phyloP scores from a whole-genome alignment of 2,797 vertebrate species.

The Neomorphus geoffroyi region DNA sequence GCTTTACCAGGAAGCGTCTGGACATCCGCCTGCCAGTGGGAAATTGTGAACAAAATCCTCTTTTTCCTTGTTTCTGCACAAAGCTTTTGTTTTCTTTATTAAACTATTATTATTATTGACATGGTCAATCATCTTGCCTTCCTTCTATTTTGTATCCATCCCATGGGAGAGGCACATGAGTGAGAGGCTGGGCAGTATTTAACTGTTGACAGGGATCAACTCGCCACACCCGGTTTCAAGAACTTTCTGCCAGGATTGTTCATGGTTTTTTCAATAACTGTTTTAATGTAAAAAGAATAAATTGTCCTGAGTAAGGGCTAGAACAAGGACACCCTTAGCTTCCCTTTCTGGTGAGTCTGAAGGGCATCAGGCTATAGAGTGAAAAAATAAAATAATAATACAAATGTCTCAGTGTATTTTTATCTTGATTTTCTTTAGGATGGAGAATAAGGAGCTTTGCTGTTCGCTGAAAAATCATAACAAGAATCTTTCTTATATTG shows the following conservation, averaged over 20 bases:
- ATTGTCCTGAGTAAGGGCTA: background rate
- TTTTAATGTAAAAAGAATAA: background rate
- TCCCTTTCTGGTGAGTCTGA: background rate
- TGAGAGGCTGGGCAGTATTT: background rate
- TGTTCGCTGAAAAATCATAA: background rate
- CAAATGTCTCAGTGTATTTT: background rate
- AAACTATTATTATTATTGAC: background rate
- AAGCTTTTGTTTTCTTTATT: background rate
- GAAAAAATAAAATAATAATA: background rate
- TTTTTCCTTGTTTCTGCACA: background rate
- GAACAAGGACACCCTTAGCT: background rate
- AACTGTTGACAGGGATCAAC: background rate
- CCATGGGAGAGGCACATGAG: background rate
- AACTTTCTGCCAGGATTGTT: background rate
- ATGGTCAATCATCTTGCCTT: background rate
- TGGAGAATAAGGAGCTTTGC: background rate
- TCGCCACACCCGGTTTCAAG: background rate
- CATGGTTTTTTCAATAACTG: background rate
- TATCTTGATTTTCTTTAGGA: background rate
- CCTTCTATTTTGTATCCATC: background rate
- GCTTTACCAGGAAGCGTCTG: background rate
- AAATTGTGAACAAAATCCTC: background rate
- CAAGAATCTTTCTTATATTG: background rate
- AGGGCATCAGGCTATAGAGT: background rate
- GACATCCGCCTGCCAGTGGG: background rate